Evolutionary conservation across 2,797 vertebrate species (phyloP), one percentile per base, ranked within the genome.

Genomic region (Microctenopoma lineatum): DNA sequence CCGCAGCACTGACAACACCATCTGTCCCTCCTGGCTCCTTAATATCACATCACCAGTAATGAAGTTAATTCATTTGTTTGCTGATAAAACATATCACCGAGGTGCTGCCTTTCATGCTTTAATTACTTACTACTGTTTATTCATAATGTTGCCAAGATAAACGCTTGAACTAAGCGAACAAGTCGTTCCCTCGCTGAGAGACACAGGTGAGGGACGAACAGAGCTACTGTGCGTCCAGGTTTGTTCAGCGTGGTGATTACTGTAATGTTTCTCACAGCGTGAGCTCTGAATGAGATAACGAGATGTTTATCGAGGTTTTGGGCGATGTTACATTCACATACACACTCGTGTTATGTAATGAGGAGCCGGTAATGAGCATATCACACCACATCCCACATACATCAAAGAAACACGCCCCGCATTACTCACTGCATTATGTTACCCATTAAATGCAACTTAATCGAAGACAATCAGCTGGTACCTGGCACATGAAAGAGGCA

Each of bases 361-460:
- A 47, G 8, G 25, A 66, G n/a, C 29, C 62, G 55, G 29, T 58
- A 54, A 80, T 39, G 57, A 73, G 48, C 4, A 5, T 0, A 7
- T 3, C 0, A 18, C 39, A 59, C 45, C 61, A 72, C 75, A 66
- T 86, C 66, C 62, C 83, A 70, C 32, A 80, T 36, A 71, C 50
- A 73, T 77, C 59, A 84, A 83, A 66, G 65, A 53, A 57, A 78
- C 51, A 79, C 78, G 18, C 81, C 79, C 58, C n/a, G 16, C 45
- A 34, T 36, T 25, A 29, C n/a, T 60, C 52, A 29, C 70, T 77
- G 48, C 79, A 10, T 41, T 38, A 12, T 34, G 27, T 67, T 13
- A 25, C 50, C 74, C 54, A 79, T 83, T 70, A 75, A 86, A 83
- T 1, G 32, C 0, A 15, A 45, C 71, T 66, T 57, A 8, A 15